Conservation (phyloP, 2,113 vertebrate species). For the Chauna torquata region DNA sequence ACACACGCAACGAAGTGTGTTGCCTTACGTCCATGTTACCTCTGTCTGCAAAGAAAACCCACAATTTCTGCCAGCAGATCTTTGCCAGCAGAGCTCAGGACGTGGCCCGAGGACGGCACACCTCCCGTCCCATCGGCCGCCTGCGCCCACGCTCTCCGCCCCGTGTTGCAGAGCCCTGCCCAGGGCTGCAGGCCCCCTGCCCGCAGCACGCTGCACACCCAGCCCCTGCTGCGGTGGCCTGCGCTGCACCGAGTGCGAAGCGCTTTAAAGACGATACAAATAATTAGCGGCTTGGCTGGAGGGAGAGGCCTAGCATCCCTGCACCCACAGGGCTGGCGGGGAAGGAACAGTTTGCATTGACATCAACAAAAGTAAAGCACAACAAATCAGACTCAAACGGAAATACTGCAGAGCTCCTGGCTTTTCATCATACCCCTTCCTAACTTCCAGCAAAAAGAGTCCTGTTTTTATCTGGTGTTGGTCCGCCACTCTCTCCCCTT, state of each 20-base stretch:
- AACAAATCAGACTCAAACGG: neutral
- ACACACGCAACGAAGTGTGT: accelerated
- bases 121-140: accelerated
- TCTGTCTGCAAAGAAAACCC: neutral
- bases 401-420: accelerated
- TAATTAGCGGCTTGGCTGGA: too few relatives aligned
- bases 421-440: neutral
- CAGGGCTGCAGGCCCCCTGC: neutral
- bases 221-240: accelerated
- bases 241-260: neutral
- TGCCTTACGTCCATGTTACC: accelerated
- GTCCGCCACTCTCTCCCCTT: neutral
- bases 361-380: neutral
- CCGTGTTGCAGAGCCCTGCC: accelerated
- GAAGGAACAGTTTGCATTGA: neutral
- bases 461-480: accelerated
- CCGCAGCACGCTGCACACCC: accelerated
- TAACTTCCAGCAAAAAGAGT: neutral
- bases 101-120: accelerated
- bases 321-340: neutral
- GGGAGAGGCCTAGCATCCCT: neutral
- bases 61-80: accelerated
- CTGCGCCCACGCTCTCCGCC: accelerated
- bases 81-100: neutral
- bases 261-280: accelerated